phyloP scores from a whole-genome alignment of 2,113 vertebrate genomes.

The Drymodes brunneopygia region DNA sequence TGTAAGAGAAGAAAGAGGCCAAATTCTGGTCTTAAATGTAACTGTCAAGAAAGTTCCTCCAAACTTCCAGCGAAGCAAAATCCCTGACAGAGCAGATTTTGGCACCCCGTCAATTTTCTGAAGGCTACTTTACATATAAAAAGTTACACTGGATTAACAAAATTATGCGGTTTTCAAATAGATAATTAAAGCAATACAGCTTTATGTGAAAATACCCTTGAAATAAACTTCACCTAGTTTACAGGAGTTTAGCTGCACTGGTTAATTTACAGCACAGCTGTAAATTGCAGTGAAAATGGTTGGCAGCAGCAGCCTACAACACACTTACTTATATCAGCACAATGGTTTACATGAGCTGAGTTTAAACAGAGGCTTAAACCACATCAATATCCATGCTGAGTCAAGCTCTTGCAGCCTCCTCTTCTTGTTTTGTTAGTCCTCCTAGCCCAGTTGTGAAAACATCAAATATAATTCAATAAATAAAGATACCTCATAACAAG shows the following conservation, averaged over 20 bases:
- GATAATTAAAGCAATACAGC: slow-evolving; percentile 59
- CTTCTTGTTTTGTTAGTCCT: background rate
- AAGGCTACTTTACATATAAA: slow-evolving; percentile 62
- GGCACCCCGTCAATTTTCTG: background rate
- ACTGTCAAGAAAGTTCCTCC: background rate
- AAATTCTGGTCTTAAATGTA: background rate
- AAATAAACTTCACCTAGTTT: slow-evolving; percentile 54
- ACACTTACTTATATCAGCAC: slow-evolving; percentile 39
- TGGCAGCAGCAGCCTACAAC: slow-evolving; percentile 26
- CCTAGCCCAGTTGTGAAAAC: background rate
- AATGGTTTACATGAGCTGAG: slow-evolving; percentile 22
- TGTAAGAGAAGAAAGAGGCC: background rate
- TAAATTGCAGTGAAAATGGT: slow-evolving; percentile 45
- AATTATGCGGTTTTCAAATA: slow-evolving; percentile 53
- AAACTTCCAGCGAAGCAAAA: background rate
- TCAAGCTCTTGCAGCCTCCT: background rate
- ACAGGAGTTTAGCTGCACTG: slow-evolving; percentile 39
- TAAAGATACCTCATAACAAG: background rate
- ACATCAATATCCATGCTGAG: slow-evolving; percentile 30
- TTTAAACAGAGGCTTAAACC: slow-evolving; percentile 47
- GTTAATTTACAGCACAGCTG: slow-evolving; percentile 47
- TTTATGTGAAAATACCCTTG: slow-evolving; percentile 57
- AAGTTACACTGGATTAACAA: slow-evolving; percentile 58
- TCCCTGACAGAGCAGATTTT: background rate
- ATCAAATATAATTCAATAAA: background rate